phyloP scores from a whole-genome alignment of 2,113 vertebrate genomes.

The Silurus glanis region DNA sequence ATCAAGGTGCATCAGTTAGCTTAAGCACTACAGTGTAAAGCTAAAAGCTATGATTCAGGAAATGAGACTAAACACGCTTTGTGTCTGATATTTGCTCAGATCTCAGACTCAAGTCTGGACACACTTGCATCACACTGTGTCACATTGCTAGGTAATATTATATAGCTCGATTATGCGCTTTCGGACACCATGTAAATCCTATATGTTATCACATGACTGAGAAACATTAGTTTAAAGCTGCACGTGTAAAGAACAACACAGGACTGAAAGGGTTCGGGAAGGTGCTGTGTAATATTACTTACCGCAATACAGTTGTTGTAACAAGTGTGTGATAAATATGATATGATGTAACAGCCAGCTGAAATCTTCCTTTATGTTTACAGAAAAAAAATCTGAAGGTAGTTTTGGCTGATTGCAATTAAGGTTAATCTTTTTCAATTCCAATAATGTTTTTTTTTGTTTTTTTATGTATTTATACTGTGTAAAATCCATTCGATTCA shows the following conservation, averaged over 20 bases:
- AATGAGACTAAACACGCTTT: background rate
- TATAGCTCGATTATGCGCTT: background rate
- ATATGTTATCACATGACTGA: background rate
- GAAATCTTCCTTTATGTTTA: background rate
- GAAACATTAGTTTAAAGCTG: background rate
- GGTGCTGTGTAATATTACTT: background rate
- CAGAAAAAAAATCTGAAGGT: background rate
- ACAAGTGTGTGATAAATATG: background rate
- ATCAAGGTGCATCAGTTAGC: background rate
- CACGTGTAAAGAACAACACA: background rate
- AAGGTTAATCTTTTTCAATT: background rate
- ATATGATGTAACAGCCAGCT: background rate
- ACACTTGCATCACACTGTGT: background rate
- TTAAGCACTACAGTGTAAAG: background rate
- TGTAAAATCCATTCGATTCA: background rate
- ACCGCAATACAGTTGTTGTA: background rate
- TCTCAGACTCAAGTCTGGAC: background rate
- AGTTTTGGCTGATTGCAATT: background rate
- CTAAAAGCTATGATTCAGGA: background rate
- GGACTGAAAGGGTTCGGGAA: background rate
- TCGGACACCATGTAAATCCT: background rate
- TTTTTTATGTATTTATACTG: background rate
- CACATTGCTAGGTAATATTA: background rate
- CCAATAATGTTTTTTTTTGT: background rate
- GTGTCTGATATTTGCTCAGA: background rate